phyloP scores from a whole-genome alignment of 2,113 vertebrate species.

The Ranitomeya imitator region DNA sequence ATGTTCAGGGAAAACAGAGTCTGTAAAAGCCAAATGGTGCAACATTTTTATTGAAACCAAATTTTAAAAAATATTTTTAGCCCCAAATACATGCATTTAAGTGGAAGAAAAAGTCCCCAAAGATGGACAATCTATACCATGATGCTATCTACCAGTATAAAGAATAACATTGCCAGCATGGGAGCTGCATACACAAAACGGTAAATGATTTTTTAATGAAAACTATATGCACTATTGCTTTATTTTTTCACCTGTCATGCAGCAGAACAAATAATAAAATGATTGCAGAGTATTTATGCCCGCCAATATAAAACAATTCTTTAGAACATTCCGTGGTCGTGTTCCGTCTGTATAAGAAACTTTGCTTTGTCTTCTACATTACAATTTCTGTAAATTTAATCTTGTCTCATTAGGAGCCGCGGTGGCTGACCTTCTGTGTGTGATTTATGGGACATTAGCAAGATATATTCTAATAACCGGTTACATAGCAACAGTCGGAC shows the following conservation, averaged over 20 bases:
- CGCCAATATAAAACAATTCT: too few relatives aligned
- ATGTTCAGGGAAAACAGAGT: too few relatives aligned
- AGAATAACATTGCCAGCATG: too few relatives aligned
- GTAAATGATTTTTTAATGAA: not conserved
- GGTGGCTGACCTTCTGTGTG: not conserved
- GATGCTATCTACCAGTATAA: too few relatives aligned
- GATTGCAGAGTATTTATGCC: not conserved
- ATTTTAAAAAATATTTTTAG: too few relatives aligned
- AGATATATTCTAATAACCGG: conserved; percentile 7
- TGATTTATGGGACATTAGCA: conserved; percentile 33
- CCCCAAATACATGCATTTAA: too few relatives aligned
- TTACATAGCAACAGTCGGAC: conserved; percentile 29
- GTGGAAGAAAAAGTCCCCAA: too few relatives aligned
- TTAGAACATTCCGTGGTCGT: not conserved
- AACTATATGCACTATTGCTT: not conserved
- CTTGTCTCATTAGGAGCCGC: not conserved
- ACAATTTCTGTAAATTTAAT: not conserved
- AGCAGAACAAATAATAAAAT: not conserved
- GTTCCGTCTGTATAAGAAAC: not conserved
- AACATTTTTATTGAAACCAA: too few relatives aligned
- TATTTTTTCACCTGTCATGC: not conserved
- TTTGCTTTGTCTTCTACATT: not conserved
- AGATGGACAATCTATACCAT: too few relatives aligned
- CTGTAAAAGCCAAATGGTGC: too few relatives aligned
- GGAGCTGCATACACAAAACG: not conserved